Evolutionary conservation across 2,888 invertebrate genomes (phyloP).

Genomic region (Biston betularia): DNA sequence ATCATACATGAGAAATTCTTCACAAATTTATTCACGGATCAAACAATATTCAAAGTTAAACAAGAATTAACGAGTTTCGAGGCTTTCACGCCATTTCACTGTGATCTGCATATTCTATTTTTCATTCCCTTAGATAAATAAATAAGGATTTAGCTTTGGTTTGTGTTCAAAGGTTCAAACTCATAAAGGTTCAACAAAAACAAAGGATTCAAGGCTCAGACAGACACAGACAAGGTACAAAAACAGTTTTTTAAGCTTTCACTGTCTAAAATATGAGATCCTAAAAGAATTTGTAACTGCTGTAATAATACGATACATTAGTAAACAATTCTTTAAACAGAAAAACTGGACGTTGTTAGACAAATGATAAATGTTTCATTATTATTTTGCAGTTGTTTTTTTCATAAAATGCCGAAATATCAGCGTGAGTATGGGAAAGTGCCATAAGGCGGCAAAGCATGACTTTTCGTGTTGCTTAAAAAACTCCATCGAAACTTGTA

Average conservation of each 20-base stretch:
- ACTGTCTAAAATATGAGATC: background rate
- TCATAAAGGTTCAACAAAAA: background rate
- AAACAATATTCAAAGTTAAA: constrained; percentile 18
- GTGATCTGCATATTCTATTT: constrained; percentile 13
- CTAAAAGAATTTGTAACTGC: background rate
- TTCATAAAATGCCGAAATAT: too few relatives aligned
- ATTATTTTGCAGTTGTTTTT: too few relatives aligned
- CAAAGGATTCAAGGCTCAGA: background rate
- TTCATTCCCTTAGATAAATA: constrained; percentile 11
- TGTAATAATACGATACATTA: background rate
- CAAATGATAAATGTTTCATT: too few relatives aligned
- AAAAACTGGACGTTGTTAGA: too few relatives aligned
- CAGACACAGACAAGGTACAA: background rate
- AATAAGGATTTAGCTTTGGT: constrained; percentile 8
- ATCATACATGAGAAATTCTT: background rate
- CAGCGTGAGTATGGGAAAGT: too few relatives aligned
- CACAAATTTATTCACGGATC: constrained; percentile 12
- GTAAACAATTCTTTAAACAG: background rate
- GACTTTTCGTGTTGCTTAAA: too few relatives aligned
- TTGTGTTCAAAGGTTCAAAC: constrained; percentile 1
- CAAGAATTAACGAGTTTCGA: constrained; percentile 14
- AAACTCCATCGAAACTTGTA: too few relatives aligned
- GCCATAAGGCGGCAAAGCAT: too few relatives aligned
- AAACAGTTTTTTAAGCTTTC: constrained; percentile 14
- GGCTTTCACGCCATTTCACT: constrained; percentile 16